Evolutionary conservation across 2,113 vertebrate genomes (phyloP).

Genomic region (Glaucidium brasilianum): DNA sequence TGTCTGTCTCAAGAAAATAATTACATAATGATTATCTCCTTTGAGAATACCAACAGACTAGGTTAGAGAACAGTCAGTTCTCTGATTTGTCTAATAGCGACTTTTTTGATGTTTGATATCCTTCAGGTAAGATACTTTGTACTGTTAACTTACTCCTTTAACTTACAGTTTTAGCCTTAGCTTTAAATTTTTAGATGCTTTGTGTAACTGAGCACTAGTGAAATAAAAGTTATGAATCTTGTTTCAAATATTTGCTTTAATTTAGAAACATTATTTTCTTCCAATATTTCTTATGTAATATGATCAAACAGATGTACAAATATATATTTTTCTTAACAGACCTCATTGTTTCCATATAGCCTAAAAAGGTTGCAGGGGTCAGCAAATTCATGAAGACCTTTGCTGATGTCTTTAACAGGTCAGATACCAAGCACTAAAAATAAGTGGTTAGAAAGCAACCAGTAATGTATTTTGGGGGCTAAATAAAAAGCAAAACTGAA

Average conservation of each 20-base stretch:
- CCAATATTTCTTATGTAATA: background rate
- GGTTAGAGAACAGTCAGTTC: background rate
- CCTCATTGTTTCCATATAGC: background rate
- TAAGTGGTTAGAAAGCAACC: background rate
- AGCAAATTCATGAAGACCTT: background rate
- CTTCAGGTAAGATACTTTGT: background rate
- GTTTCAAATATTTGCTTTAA: background rate
- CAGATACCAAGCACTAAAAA: background rate
- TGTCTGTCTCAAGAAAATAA: slow-evolving; percentile 71
- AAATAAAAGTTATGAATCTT: background rate
- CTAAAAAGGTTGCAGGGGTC: accelerated
- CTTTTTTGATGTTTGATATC: background rate
- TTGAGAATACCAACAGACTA: slow-evolving; percentile 32
- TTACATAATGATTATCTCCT: slow-evolving; percentile 61
- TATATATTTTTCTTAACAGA: background rate
- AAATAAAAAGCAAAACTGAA: background rate
- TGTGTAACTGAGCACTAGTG: background rate
- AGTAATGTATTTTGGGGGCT: background rate
- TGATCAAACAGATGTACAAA: background rate
- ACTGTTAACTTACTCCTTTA: background rate
- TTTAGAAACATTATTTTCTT: background rate
- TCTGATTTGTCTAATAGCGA: background rate
- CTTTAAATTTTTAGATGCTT: background rate
- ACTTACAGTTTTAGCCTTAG: background rate
- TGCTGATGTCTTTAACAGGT: background rate